Base-by-base conservation (phyloP, 2,113 vertebrate genomes). In the Malurus cyaneus region DNA sequence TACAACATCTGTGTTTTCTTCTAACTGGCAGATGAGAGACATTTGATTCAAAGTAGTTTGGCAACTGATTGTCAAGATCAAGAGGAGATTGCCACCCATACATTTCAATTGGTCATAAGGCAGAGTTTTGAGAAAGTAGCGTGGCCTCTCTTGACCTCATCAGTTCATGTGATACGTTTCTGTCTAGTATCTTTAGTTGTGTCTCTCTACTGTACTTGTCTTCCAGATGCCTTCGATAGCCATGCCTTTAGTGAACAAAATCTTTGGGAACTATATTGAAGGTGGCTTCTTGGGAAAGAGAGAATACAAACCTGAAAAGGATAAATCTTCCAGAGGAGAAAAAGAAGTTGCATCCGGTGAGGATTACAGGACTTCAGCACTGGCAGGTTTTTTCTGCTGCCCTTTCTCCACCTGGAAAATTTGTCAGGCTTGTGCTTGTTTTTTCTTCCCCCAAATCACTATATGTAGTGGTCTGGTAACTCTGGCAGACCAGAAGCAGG, bases 41-140 rank as follows among this genome's bases (percentile, higher is more conserved):
- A 44, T 86, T 4, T 1, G 4, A 67, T 16, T 89, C 50, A 53
- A 76, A 70, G 50, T 29, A 60, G n/a, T 56, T 83, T 61, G 59
- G 71, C 50, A 82, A 10, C 71, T 65, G 34, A 4, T n/a, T 81
- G 49, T 79, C 0, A 7, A 83, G 78, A 82, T 74, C 36, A 5
- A 32, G 10, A 64, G 65, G 20, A 52, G 56, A 32, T 64, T 95
- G n/a, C 36, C 5, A 4, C 59, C 81, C 20, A 3, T 26, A 32
- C 4, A 1, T 61, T 74, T 78, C 46, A 20, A 0, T 0, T 11
- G 20, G 26, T 70, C 52, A 39, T 77, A 6, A 31, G 39, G 52
- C 54, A 78, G 60, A 70, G 15, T 20, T 83, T 80, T 72, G 44
- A 36, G 23, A 95, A 89, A 77, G 47, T 9, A 65, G 36, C 0